Conservation (phyloP, 1,140 invertebrate species). For the Potamilus streckersoni region DNA sequence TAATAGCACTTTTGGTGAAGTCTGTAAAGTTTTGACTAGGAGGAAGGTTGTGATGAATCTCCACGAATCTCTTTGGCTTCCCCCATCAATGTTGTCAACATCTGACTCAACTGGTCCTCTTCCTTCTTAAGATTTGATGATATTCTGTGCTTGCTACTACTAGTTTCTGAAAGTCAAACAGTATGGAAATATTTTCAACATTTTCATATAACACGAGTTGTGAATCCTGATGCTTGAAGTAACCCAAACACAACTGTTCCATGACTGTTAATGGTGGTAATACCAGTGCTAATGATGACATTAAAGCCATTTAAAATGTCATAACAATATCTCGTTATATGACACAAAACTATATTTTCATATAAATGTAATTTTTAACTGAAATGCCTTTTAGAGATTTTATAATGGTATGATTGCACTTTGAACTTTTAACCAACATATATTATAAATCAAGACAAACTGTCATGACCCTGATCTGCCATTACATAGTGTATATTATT, state of each 20-base stretch:
- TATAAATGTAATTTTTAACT: too few relatives aligned
- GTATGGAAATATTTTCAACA: neutral
- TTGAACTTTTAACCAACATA: too few relatives aligned
- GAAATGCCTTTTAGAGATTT: too few relatives aligned
- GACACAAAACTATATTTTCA: too few relatives aligned
- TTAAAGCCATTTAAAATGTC: neutral
- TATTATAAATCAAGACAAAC: too few relatives aligned
- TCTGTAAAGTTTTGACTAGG: constrained; percentile 25
- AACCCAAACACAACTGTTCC: neutral
- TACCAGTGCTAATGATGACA: neutral
- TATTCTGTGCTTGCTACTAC: constrained; percentile 14
- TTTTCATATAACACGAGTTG: neutral
- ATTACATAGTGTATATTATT: too few relatives aligned
- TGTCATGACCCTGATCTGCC: too few relatives aligned
- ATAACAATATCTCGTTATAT: too few relatives aligned
- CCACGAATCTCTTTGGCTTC: constrained; percentile 62
- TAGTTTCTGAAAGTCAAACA: constrained; percentile 23
- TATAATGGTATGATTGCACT: too few relatives aligned
- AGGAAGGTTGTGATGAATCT: constrained; percentile 34
- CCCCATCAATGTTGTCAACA: constrained; percentile 61
- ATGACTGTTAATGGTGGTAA: neutral
- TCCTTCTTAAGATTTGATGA: constrained; percentile 50
- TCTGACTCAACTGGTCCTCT: constrained; percentile 58
- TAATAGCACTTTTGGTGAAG: neutral
- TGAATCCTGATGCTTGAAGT: neutral